A percentile compares a stretch with the other conserved stretches of the same genome.
Conservation (phyloP, 1,140 invertebrate genomes). For the Archivesica marissinica region DNA sequence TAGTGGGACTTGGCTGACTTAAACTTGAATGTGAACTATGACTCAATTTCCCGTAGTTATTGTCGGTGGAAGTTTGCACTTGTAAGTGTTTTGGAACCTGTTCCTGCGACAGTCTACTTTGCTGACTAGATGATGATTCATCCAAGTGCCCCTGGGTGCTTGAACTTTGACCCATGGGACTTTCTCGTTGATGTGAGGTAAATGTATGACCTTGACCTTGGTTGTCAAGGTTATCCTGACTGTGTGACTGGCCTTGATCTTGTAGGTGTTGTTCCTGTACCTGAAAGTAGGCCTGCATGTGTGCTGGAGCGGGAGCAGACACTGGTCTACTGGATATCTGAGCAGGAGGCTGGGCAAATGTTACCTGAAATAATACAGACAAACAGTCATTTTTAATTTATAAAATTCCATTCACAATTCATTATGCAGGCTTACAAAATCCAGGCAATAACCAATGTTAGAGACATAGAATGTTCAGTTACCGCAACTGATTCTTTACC, state of each 20-base stretch:
- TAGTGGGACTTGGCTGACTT: conserved; percentile 57
- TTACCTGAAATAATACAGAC: conserved; percentile 16
- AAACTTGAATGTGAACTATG: conserved; percentile 58
- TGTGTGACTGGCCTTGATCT: conserved; percentile 7
- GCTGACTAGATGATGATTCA: conserved; percentile 65
- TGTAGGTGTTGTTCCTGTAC: conserved; percentile 6
- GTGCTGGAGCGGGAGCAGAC: conserved; percentile 42
- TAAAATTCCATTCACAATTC: too few species aligned
- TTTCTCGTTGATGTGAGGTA: conserved; percentile 65
- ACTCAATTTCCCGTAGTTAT: conserved; percentile 44
- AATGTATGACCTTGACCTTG: conserved; percentile 42
- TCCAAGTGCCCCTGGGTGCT: conserved; percentile 68
- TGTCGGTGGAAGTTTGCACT: conserved; percentile 34
- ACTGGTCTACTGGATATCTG: conserved; percentile 23
- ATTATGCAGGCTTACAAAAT: too few species aligned
- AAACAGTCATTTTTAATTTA: too few species aligned
- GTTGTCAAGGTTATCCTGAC: conserved; percentile 35
- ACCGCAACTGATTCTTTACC: too few species aligned
- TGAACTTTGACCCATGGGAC: conserved; percentile 79
- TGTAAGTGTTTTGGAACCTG: conserved; percentile 26
- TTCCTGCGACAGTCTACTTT: conserved; percentile 52
- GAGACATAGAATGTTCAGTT: too few species aligned
- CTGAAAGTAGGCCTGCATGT: conserved; percentile 45
- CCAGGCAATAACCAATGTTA: too few species aligned
- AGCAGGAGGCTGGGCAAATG: conserved; percentile 15